Percentiles rank a stretch among this genome's conserved stretches.
These are phyloP conservation scores for Lingula anatina DNA, from an alignment of 2,888 invertebrate genomes.

Conservation along the genomic window DNA sequence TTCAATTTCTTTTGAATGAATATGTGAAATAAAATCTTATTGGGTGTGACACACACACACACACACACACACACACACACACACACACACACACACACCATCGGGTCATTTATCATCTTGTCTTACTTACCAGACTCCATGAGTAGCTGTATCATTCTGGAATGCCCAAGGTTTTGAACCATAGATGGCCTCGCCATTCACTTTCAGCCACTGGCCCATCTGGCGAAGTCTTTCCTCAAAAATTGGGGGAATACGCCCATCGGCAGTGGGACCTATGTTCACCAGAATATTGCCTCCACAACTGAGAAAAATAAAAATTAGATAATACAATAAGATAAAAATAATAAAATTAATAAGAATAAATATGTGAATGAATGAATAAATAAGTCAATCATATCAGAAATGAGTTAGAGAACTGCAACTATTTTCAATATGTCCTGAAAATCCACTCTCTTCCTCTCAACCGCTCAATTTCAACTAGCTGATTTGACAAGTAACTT, in stretches of 20 bases:
- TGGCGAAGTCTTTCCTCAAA: slow-evolving; percentile 77
- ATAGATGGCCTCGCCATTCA: slow-evolving; percentile 88
- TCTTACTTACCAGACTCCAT: slow-evolving; percentile 65
- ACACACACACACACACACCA: too few relatives aligned
- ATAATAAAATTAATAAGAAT: background rate
- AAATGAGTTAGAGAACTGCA: background rate
- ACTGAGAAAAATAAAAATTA: slow-evolving; percentile 22
- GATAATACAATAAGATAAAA: background rate
- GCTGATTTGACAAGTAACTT: too few relatives aligned
- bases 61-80: too few relatives aligned
- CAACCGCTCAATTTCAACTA: too few relatives aligned
- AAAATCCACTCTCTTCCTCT: too few relatives aligned
- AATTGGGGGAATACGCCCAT: slow-evolving; percentile 78
- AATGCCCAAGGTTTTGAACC: slow-evolving; percentile 69
- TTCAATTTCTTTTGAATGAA: too few relatives aligned
- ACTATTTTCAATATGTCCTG: too few relatives aligned
- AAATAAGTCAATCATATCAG: background rate
- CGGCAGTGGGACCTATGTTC: slow-evolving; percentile 85
- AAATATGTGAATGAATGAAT: background rate
- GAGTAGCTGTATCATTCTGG: slow-evolving; percentile 71
- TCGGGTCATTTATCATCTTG: too few relatives aligned
- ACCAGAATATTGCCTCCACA: slow-evolving; percentile 67
- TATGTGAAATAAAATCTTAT: too few relatives aligned
- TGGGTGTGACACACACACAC: too few relatives aligned
- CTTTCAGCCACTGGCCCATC: slow-evolving; percentile 73